Conservation (phyloP, 2,113 vertebrate species). For the Okapia johnstoni region DNA sequence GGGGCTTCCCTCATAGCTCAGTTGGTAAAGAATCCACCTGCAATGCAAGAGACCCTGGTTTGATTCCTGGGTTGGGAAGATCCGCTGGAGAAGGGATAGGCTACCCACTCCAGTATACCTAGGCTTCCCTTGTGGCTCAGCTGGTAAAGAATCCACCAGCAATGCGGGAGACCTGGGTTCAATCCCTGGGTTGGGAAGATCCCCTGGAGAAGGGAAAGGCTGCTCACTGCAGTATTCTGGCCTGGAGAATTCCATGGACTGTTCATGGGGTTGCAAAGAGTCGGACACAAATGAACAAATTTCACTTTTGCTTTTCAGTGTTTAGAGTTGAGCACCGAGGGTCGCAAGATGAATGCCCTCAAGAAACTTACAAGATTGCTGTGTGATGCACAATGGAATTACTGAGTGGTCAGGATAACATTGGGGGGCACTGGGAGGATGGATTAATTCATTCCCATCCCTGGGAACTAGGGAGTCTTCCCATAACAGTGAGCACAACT, state of each 20-base stretch:
- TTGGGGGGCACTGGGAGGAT: not conserved
- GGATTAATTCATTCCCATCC: too few relatives aligned
- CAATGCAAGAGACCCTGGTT: not conserved
- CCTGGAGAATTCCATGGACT: not conserved
- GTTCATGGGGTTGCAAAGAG: not conserved
- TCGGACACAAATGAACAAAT: accelerated
- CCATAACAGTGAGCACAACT: not conserved
- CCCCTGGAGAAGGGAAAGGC: not conserved
- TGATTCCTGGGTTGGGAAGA: not conserved
- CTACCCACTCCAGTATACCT: not conserved
- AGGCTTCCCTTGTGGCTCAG: not conserved
- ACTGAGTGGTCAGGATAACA: too few relatives aligned
- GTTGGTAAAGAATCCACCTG: not conserved
- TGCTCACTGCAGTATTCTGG: not conserved
- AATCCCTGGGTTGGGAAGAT: not conserved
- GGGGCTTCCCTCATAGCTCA: not conserved
- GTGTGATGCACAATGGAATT: not conserved
- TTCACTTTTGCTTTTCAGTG: not conserved
- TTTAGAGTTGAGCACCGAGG: not conserved
- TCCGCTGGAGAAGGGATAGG: not conserved
- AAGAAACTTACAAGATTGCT: not conserved
- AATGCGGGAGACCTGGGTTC: accelerated
- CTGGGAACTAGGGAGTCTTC: not conserved
- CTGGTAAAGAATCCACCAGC: not conserved
- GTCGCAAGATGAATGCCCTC: not conserved